Evolutionary conservation across 2,888 invertebrate genomes (phyloP), one percentile per base, ranked within the genome.

Genomic region (Macroteleia sp.): DNA sequence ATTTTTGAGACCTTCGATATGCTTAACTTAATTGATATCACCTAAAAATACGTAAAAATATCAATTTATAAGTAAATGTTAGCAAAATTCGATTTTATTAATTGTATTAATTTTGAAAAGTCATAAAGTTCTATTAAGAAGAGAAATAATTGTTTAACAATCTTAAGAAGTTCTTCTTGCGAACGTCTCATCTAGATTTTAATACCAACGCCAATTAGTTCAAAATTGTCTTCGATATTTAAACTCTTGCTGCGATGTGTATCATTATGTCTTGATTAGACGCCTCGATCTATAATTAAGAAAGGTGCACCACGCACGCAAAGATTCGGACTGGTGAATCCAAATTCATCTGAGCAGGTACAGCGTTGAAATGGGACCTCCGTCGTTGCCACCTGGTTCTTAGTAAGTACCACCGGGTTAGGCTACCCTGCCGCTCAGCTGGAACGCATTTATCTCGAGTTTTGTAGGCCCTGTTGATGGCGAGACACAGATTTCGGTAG

Each of bases 401-500:
- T 50, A 39, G 50, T 70, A 67, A 56, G 22, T 44, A 20, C 34
- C 42, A 22, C 20, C 30, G 30, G 5, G 36, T 46, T 44, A 36
- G 42, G 52, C 54, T 54, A 61, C n/a, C 25, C 46, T 17, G 54
- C 46, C 28, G 25, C 62, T 41, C 62, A 57, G 9, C 44, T 32
- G 76, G 16, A 69, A 39, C 28, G 52, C 69, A 70, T 62, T 76
- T 59, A 64, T 70, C 69, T 70, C 19, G 10, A 34, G 25, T 75
- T 70, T 56, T 54, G 30, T 17, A 32, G 20, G 39, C 20, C 22
- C 34, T 19, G 59, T 22, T 59, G 41, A 32, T 57, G 61, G 28
- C 54, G 54, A 61, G 48, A 74, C 57, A 71, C 62, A 56, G 32
- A 56, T 79, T 75, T 67, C 62, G 64, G 75, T 75, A 79, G 75